Evolutionary conservation across 2,888 invertebrate genomes (phyloP).

Genomic region (Lepidocyrtinus sp.): DNA sequence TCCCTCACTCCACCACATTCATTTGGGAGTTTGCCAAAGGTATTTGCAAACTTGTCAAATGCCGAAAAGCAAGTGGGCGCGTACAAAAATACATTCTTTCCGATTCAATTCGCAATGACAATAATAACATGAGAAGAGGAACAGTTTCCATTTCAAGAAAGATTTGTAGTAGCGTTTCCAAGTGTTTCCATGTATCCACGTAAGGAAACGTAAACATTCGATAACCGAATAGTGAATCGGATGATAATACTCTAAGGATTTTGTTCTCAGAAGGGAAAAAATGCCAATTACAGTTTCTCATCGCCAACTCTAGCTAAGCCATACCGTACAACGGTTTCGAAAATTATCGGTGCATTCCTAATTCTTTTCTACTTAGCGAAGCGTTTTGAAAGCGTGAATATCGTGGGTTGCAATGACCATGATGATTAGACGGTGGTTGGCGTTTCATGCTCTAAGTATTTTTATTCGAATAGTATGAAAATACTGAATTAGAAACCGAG

Average conservation of each 20-base stretch:
- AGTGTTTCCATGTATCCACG: too few species aligned
- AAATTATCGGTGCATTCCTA: not conserved
- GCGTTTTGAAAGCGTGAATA: conserved; percentile 1
- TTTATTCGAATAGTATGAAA: conserved; percentile 10
- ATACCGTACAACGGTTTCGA: not conserved
- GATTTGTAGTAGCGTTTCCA: too few species aligned
- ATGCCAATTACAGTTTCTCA: too few species aligned
- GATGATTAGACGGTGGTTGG: conserved; percentile 38
- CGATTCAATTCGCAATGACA: not conserved
- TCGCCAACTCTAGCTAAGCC: too few species aligned
- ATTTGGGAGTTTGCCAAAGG: conserved; percentile 44
- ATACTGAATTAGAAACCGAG: conserved; percentile 39
- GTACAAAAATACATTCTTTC: not conserved
- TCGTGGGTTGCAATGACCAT: conserved; percentile 49
- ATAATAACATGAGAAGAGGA: not conserved
- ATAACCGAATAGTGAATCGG: too few species aligned
- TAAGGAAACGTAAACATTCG: not conserved
- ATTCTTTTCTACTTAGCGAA: not conserved
- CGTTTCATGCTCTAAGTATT: too few species aligned
- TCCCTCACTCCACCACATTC: not conserved
- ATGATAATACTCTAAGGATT: too few species aligned
- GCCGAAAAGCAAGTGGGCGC: not conserved
- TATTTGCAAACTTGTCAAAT: not conserved
- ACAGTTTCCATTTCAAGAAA: not conserved
- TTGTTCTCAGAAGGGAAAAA: too few species aligned